Evolutionary conservation across 2,888 invertebrate species (phyloP).

Genomic region (Deilephila porcellus): DNA sequence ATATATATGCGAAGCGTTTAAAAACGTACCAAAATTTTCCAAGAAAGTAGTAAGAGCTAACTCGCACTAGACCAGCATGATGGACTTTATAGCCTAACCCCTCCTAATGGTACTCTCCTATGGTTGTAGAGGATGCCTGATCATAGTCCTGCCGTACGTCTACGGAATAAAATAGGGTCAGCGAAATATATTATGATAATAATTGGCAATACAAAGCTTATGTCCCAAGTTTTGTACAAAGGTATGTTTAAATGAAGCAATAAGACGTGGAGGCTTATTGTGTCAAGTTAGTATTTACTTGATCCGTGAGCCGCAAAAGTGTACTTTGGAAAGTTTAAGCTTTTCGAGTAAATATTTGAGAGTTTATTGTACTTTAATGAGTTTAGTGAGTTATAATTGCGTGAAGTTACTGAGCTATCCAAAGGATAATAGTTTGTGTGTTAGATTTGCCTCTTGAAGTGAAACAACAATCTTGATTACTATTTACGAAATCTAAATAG

Average conservation of each 20-base stretch:
- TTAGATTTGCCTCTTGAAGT: neutral
- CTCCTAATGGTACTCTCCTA: too few species aligned
- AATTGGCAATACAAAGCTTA: neutral
- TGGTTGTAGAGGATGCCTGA: too few species aligned
- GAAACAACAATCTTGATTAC: neutral
- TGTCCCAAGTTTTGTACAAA: neutral
- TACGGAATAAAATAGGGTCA: too few species aligned
- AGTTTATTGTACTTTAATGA: constrained; percentile 20
- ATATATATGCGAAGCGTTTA: too few species aligned
- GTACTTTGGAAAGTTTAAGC: neutral
- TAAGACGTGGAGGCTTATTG: neutral
- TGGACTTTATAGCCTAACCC: too few species aligned
- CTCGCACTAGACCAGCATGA: too few species aligned
- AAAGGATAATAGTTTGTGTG: neutral
- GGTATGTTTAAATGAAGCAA: neutral
- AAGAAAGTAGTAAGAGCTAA: too few species aligned
- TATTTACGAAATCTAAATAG: too few species aligned
- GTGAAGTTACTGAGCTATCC: neutral
- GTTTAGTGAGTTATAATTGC: constrained; percentile 22
- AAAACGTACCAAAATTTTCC: too few species aligned
- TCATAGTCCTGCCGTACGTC: too few species aligned
- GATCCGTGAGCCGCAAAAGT: neutral
- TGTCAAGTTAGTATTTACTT: neutral
- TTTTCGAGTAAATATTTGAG: constrained; percentile 21
- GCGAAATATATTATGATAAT: too few species aligned